phyloP scores from a whole-genome alignment of 1,140 invertebrate species.

The Leptonema lineaticorne region DNA sequence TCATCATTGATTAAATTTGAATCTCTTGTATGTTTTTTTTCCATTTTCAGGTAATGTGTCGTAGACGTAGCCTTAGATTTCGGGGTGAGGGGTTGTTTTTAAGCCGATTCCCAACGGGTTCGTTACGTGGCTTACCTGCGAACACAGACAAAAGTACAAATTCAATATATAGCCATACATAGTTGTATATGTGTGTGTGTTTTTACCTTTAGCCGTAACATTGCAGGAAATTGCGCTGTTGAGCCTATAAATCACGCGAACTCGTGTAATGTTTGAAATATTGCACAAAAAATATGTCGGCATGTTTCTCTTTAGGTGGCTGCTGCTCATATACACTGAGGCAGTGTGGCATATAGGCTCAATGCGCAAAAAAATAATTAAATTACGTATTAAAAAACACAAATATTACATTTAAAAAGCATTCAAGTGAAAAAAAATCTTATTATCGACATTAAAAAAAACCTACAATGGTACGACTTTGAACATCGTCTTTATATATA shows the following conservation, averaged over 20 bases:
- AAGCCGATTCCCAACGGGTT: neutral
- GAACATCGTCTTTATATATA: neutral
- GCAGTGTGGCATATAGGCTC: conserved; percentile 14
- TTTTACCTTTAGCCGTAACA: conserved; percentile 34
- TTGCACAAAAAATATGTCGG: conserved; percentile 42
- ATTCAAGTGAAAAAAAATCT: neutral
- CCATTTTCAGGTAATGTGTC: no score
- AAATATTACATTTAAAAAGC: neutral
- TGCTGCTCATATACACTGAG: conserved; percentile 12
- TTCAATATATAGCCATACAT: conserved; percentile 15
- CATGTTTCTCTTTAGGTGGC: conserved; percentile 29
- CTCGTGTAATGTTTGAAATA: conserved; percentile 42
- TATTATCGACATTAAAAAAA: no score
- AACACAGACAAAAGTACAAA: conserved; percentile 27
- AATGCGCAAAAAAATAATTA: neutral
- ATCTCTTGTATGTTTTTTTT: neutral
- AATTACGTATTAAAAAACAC: neutral
- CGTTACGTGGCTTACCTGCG: conserved; percentile 21
- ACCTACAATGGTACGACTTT: no score
- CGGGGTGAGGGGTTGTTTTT: neutral
- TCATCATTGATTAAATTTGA: neutral
- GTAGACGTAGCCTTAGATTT: neutral
- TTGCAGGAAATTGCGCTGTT: conserved; percentile 42
- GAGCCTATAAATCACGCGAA: conserved; percentile 40
- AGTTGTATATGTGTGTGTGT: conserved; percentile 5